Base-by-base conservation (phyloP, 2,113 vertebrate genomes). In the Lanius ludovicianus region DNA sequence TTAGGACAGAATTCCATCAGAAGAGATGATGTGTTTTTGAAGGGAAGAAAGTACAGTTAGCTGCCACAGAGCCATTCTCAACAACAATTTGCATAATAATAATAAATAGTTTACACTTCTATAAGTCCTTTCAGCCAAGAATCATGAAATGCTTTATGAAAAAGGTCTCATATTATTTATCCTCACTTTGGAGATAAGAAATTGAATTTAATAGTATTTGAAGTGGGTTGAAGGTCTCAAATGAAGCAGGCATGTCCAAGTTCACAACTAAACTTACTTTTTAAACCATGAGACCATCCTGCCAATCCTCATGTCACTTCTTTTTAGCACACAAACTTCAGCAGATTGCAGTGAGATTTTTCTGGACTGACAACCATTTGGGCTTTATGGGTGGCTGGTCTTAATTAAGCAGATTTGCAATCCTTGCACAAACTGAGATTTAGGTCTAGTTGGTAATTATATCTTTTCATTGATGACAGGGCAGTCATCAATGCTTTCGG, bases 331-430 rank as follows among this genome's bases (percentile, higher is more conserved):
- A 35, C 59, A 57, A 79, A 91, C 67, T 94, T 75, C 7, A 89
- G 81, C 91, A 94, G 89, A 91, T 83, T 89, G 67, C 70, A 90
- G 59, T 23, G 74, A 83, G 57, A 62, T 53, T 93, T 92, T 89
- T 94, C 62, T 57, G 31, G 81, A 73, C 25, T 87, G 75, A 68
- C 81, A 93, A 47, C 63, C 57, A 35, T 90, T 96, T 91, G 87
- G 67, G 21, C 69, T 93, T 89, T 90, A 31, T 59, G 35, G 30
- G 86, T 81, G 68, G 50, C 62, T 92, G 50, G 79, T 69, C 53
- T 89, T 89, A 84, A 95, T 89, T 89, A 92, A 60, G 74, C n/a
- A 73, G 78, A 95, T 95, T 64, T 78, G 20, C 41, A 82, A 20
- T 75, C 87, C 44, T 73, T 82, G 44, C 57, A 57, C 77, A 87